These are phyloP conservation scores for Tetheella fluctuosa DNA, from an alignment of 2,888 invertebrate genomes.

Conservation along the genomic window DNA sequence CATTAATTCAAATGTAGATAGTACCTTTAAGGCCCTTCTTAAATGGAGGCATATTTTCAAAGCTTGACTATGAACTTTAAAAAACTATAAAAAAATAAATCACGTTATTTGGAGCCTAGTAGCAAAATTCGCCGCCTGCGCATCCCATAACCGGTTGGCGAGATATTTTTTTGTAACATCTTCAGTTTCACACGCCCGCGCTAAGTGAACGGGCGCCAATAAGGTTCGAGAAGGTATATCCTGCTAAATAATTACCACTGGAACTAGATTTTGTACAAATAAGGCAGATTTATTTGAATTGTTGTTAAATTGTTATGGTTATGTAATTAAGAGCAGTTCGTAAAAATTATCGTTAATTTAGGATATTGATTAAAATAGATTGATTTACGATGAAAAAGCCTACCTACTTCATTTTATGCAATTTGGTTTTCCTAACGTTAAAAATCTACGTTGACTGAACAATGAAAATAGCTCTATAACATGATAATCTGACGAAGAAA, in stretches of 20 bases:
- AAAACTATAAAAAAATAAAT: background rate
- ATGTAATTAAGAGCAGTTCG: background rate
- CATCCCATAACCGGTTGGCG: constrained; percentile 43
- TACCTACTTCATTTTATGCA: no score
- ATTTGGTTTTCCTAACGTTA: no score
- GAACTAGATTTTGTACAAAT: constrained; percentile 21
- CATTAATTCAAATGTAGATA: background rate
- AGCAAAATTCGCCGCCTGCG: constrained; percentile 46
- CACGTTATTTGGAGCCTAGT: constrained; percentile 30
- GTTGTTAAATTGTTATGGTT: background rate
- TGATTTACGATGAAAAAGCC: no score
- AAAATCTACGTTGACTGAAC: no score
- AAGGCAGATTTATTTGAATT: background rate
- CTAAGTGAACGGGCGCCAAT: constrained; percentile 48
- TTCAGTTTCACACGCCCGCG: constrained; percentile 56
- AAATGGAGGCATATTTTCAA: no score
- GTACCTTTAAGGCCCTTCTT: no score
- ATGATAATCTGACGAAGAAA: no score
- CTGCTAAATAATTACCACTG: constrained; percentile 33
- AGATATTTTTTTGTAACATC: constrained; percentile 49
- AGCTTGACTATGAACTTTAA: background rate
- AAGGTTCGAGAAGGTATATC: constrained; percentile 47
- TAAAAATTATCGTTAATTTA: background rate
- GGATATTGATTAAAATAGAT: constrained; percentile 5
- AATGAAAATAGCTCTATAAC: no score